These are phyloP conservation scores for Cryptotis parvus DNA, from an alignment of 2,113 vertebrate species.

Conservation along the genomic window DNA sequence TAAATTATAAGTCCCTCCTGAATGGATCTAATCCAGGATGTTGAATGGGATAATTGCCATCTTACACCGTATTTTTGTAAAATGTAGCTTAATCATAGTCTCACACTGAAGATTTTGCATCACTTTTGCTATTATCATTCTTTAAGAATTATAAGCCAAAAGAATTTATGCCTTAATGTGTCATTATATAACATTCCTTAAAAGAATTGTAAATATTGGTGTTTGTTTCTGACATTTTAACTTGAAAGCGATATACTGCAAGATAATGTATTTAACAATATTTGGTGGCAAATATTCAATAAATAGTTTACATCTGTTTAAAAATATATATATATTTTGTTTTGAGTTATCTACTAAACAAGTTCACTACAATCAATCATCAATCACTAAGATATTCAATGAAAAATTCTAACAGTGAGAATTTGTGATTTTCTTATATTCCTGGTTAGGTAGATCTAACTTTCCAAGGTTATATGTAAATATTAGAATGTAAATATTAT, in stretches of 20 bases:
- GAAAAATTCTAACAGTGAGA: neutral
- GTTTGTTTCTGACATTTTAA: conserved; percentile 95
- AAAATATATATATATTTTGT: no score
- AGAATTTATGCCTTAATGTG: conserved; percentile 99
- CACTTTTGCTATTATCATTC: conserved; percentile 94
- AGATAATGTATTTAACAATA: conserved; percentile 98
- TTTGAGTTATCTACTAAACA: neutral
- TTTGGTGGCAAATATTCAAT: conserved; percentile 97
- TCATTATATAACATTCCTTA: conserved; percentile 99
- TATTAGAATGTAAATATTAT: conserved; percentile 36
- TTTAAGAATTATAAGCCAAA: conserved; percentile 97
- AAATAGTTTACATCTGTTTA: conserved; percentile 95
- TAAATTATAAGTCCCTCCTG: conserved; percentile 97
- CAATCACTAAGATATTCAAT: neutral
- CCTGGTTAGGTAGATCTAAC: neutral
- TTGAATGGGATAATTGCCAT: conserved; percentile 96
- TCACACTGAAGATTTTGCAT: conserved; percentile 92
- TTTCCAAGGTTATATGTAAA: neutral
- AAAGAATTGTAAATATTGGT: conserved; percentile 95
- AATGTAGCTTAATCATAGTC: conserved; percentile 95
- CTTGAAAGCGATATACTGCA: conserved; percentile 92
- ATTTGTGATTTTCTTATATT: neutral
- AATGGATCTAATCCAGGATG: conserved; percentile 93
- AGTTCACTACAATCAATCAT: neutral
- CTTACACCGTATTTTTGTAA: conserved; percentile 95